Evolutionary conservation across 2,113 vertebrate genomes (phyloP).

Genomic region (Coturnix japonica): DNA sequence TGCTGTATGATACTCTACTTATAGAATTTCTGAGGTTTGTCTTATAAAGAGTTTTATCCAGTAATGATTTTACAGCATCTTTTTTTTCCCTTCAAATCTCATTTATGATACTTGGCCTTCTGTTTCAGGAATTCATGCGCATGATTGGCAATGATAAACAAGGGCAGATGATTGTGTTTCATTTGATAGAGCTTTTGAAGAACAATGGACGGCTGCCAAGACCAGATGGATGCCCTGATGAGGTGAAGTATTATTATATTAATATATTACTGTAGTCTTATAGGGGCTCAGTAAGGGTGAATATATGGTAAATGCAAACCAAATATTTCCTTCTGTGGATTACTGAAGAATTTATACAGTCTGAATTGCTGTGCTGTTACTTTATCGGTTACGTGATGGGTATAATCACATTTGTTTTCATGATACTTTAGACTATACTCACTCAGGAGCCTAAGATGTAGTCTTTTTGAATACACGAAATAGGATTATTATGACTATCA

Average conservation of each 20-base stretch:
- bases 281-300: background rate
- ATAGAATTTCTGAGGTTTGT: background rate
- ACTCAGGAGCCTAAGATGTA: background rate
- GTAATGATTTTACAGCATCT: background rate
- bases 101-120: background rate
- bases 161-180: slow-evolving; percentile 98
- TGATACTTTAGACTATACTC: background rate
- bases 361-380: background rate
- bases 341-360: background rate
- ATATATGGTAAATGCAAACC: background rate
- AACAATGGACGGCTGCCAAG: slow-evolving; percentile 87
- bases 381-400: background rate
- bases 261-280: background rate
- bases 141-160: slow-evolving; percentile 98
- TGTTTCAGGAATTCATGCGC: slow-evolving; percentile 93
- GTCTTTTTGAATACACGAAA: background rate
- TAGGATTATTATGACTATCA: background rate
- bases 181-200: slow-evolving; percentile 93
- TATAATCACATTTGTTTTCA: background rate
- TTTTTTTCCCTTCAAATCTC: background rate
- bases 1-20: background rate
- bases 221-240: slow-evolving; percentile 88
- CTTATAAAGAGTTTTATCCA: background rate
- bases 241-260: slow-evolving; percentile 87
- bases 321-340: background rate